Evolutionary conservation across 2,888 invertebrate species (phyloP), one percentile per base, ranked within the genome.

Genomic region (Microctonus brassicae): DNA sequence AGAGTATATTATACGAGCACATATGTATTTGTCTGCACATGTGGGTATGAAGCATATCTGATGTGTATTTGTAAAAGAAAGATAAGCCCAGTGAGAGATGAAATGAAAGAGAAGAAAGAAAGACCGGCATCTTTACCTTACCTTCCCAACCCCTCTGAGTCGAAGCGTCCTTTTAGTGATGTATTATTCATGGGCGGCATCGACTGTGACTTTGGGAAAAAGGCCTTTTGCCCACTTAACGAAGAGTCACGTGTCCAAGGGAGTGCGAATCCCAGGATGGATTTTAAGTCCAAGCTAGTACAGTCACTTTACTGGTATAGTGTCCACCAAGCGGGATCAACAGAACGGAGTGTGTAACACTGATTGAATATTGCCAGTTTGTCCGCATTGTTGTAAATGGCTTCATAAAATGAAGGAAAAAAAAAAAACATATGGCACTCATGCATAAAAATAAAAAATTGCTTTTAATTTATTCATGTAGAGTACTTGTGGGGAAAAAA

Each of bases 131-230:
- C 36, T 66, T 39, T 57, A 34, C 47, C 47, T 47, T 47, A 17
- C 17, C 47, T 17, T 22, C 34, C 13, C 62, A n/a, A 17, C 7
- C 52, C 24, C 65, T 65, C 55, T 55, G 33, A 20, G 29, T 55
- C 39, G 66, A 57, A 36, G 57, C 42, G 39, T 29, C 42, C 57
- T 57, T 39, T 34, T 57, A 55, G 67, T 72, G 63, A 72, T 72
- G 71, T 72, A 67, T 72, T 72, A 72, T 72, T 72, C 71, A 72
- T 69, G 65, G 55, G 63, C 72, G 69, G 72, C 72, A 68, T 65
- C 69, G 64, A 72, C 69, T 65, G 65, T 72, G 64, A 72, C 69
- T 72, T 72, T 69, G 33, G 72, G 69, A 69, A 72, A 65, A 69
- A 72, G 69, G 68, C 64, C 72, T 69, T 72, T 69, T 69, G 69